Evolutionary conservation across 2,797 vertebrate genomes (phyloP).

Genomic region (Dryobates pubescens): DNA sequence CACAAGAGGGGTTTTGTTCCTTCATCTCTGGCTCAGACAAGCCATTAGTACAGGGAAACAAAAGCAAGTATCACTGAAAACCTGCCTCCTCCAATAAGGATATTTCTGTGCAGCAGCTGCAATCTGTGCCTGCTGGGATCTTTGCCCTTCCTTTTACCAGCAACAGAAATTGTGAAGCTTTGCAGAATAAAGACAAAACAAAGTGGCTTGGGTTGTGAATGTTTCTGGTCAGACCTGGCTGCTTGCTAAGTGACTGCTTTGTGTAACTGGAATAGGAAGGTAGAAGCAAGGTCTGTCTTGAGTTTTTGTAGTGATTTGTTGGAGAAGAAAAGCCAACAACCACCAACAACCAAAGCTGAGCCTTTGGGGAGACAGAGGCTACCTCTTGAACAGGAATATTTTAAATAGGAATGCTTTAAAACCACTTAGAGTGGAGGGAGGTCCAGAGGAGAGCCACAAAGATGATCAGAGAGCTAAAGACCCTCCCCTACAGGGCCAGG

Average conservation of each 20-base stretch:
- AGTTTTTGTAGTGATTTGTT: background rate
- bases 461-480: too few relatives aligned
- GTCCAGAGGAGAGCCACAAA: too few relatives aligned
- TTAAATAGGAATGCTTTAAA: background rate
- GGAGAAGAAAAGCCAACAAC: background rate
- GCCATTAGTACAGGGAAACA: background rate
- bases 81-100: background rate
- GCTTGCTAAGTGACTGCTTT: conserved; percentile 2
- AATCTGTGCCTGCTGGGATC: background rate
- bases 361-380: background rate
- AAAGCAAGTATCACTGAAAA: conserved; percentile 14
- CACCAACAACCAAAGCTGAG: background rate
- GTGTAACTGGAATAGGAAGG: background rate
- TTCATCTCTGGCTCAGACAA: conserved; percentile 58
- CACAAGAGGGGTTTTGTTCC: conserved; percentile 74
- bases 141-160: conserved; percentile 51
- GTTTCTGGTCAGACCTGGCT: background rate
- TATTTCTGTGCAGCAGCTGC: conserved; percentile 14
- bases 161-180: conserved; percentile 8
- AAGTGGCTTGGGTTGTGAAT: conserved; percentile 24
- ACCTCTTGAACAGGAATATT: background rate
- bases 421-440: too few relatives aligned
- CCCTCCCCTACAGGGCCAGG: too few relatives aligned
- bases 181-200: conserved; percentile 26
- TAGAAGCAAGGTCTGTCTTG: conserved; percentile 15